Conservation (phyloP, 2,797 vertebrate genomes). For the Syndactyla subalaris region DNA sequence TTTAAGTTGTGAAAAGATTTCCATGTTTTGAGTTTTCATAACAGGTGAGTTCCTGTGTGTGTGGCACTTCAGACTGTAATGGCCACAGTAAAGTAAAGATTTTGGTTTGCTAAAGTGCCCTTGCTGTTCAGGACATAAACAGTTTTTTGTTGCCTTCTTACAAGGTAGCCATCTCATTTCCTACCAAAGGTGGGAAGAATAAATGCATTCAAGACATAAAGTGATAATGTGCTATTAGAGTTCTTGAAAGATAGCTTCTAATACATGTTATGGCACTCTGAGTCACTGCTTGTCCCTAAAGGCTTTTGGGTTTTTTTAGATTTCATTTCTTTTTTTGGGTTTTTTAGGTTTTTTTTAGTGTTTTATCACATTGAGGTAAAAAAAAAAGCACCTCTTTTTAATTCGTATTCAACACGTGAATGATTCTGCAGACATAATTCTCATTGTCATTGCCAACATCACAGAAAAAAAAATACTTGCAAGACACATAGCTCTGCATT, state of each 20-base stretch:
- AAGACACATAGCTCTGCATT: not conserved
- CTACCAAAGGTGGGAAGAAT: not conserved
- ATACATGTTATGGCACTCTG: fast-evolving
- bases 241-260: not conserved
- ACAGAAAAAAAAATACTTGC: not conserved
- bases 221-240: not conserved
- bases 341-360: not conserved
- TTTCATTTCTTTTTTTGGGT: not conserved
- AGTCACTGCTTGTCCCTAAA: not conserved
- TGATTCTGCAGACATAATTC: not conserved
- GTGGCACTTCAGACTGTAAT: not conserved
- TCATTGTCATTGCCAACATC: not conserved
- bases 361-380: not conserved
- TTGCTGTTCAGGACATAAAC: not conserved
- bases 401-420: not conserved
- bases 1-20: not conserved
- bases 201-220: not conserved
- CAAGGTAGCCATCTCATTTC: not conserved
- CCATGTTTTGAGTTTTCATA: not conserved
- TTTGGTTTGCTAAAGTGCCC: not conserved
- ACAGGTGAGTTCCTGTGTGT: not conserved
- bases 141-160: not conserved
- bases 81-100: not conserved
- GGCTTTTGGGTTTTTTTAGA: not conserved
- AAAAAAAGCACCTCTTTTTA: not conserved